Base-by-base conservation (phyloP, 2,888 invertebrate species). In the Diloba caeruleocephala region DNA sequence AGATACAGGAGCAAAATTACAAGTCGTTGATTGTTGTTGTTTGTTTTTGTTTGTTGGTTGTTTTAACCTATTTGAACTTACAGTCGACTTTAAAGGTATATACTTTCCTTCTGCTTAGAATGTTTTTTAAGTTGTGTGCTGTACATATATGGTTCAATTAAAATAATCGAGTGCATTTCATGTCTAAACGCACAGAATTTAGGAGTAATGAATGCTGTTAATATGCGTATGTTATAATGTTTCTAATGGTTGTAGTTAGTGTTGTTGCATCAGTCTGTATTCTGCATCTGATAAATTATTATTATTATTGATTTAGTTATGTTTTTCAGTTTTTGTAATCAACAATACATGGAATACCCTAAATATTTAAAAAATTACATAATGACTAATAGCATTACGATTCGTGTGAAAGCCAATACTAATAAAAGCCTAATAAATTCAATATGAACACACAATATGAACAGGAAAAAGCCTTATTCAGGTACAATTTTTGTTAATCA, bases 131-230 rank as follows among this genome's bases (percentile, higher is more conserved):
- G n/a, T n/a, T n/a, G n/a, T n/a, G n/a, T n/a, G n/a, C n/a, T n/a
- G n/a, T n/a, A n/a, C n/a, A n/a, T n/a, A 0, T 9, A 6, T 1
- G 38, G 13, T 46, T 46, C 12, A 46, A 23, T 52, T 58, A 42
- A 36, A 43, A 46, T 38, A 46, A 32, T 46, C 23, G 25, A 39
- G 15, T 21, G 10, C 9, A 39, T 28, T 43, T 41, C 10, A 63
- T 10, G 43, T 54, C 50, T 42, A 53, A 52, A 56, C 68, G 63
- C 63, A 68, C 69, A 69, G 39, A 48, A 49, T 33, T 55, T 63
- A 51, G 49, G 7, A 29, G n/a, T 45, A 55, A 54, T 42, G 44
- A 64, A 57, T 26, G 64, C 68, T 69, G 60, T 68, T 53, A 49
- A 69, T 69, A 60, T 41, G 60, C 54, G 54, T 52, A 44, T 45